Evolutionary conservation across 2,888 invertebrate species (phyloP).

Genomic region (Ferrisia virgata): DNA sequence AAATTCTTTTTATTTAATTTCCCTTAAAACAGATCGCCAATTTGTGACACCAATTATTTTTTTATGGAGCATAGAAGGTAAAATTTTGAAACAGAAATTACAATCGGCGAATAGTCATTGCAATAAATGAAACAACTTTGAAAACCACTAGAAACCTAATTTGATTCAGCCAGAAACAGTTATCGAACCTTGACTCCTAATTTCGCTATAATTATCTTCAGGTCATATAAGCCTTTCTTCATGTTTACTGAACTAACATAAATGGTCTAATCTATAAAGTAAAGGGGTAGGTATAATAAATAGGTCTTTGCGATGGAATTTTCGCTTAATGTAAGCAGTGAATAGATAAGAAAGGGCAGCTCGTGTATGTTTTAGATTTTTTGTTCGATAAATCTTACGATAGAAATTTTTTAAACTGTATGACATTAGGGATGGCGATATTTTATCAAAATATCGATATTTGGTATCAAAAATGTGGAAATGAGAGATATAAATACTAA

Average conservation of each 20-base stretch:
- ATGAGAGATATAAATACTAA: too few relatives aligned
- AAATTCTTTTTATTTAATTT: too few relatives aligned
- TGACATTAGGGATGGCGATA: too few relatives aligned
- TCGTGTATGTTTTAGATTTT: not conserved
- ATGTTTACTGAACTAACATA: not conserved
- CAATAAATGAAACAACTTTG: not conserved
- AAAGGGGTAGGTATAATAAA: not conserved
- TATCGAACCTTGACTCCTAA: not conserved
- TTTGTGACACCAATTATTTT: too few relatives aligned
- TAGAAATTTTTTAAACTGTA: too few relatives aligned
- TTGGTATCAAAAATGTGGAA: too few relatives aligned
- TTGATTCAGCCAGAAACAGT: not conserved
- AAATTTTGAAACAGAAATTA: too few relatives aligned
- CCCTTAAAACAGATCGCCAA: too few relatives aligned
- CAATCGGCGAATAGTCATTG: too few relatives aligned
- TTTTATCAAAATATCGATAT: too few relatives aligned
- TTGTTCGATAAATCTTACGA: too few relatives aligned
- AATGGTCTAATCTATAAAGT: not conserved
- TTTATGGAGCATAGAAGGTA: too few relatives aligned
- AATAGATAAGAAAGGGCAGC: not conserved
- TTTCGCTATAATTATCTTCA: not conserved
- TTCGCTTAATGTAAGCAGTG: not conserved
- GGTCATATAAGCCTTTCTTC: constrained; percentile 9
- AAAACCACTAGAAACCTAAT: not conserved
- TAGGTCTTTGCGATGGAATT: not conserved